These are phyloP conservation scores for Plebejus melissa DNA, from an alignment of 2,888 invertebrate genomes.

Conservation along the genomic window DNA sequence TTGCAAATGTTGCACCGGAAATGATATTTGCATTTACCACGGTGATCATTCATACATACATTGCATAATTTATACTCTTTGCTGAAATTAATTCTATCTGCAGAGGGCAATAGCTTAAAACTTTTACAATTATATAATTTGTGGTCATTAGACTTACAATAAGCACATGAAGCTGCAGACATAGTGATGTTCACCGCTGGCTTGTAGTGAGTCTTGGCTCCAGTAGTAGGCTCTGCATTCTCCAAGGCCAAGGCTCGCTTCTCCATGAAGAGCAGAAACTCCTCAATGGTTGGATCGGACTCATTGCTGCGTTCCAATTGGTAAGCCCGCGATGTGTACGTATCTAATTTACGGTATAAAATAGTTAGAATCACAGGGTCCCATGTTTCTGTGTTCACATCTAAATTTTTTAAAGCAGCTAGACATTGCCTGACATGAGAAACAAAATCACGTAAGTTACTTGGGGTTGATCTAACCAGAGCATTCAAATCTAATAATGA, in stretches of 20 bases:
- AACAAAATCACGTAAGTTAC: too few relatives aligned
- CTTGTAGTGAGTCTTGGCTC: neutral
- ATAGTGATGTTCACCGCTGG: neutral
- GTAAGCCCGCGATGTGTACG: neutral
- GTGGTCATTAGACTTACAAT: conserved; percentile 11
- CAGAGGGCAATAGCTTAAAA: neutral
- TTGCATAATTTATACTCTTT: neutral
- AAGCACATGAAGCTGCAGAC: neutral
- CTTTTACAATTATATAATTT: conserved; percentile 5
- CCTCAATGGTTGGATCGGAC: neutral
- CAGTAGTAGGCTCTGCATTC: conserved; percentile 2
- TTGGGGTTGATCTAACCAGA: too few relatives aligned
- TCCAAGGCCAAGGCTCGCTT: neutral
- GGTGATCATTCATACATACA: too few relatives aligned
- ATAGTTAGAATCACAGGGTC: too few relatives aligned
- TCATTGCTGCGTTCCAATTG: neutral
- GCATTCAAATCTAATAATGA: too few relatives aligned
- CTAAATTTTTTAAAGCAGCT: too few relatives aligned
- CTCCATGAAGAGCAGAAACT: neutral
- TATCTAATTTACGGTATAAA: too few relatives aligned
- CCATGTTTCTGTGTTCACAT: too few relatives aligned
- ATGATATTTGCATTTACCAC: neutral
- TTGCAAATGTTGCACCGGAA: neutral
- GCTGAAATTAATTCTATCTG: neutral
- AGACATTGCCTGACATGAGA: too few relatives aligned